Evolutionary conservation across 2,888 invertebrate species (phyloP).

Genomic region (Thera britannica): DNA sequence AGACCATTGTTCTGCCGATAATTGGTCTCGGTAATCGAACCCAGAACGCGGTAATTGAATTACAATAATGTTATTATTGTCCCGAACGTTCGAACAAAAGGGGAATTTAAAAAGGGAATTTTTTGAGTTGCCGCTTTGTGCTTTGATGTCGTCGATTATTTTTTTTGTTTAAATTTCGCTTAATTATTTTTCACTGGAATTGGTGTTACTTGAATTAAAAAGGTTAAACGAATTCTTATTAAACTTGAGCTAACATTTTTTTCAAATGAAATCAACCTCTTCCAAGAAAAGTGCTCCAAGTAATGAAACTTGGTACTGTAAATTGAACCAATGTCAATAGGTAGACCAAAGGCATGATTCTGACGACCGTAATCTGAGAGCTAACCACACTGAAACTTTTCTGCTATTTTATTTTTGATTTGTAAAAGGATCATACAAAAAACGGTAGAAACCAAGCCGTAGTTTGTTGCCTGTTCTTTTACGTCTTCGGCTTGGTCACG

Average conservation of each 20-base stretch:
- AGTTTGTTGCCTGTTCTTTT: too few relatives aligned
- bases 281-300: too few relatives aligned
- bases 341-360: too few relatives aligned
- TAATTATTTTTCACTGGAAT: not conserved
- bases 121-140: conserved; percentile 22
- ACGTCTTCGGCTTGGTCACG: too few relatives aligned
- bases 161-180: conserved; percentile 6
- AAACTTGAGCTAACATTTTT: not conserved
- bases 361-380: too few relatives aligned
- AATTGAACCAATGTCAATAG: too few relatives aligned
- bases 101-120: conserved; percentile 37
- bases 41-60: conserved; percentile 53
- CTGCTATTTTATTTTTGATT: too few relatives aligned
- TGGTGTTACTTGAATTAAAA: not conserved
- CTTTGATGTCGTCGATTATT: conserved; percentile 20
- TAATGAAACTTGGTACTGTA: too few relatives aligned
- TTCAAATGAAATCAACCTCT: too few relatives aligned
- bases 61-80: conserved; percentile 56
- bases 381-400: too few relatives aligned
- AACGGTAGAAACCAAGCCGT: too few relatives aligned
- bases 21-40: conserved; percentile 54
- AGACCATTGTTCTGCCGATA: conserved; percentile 51
- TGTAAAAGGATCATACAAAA: too few relatives aligned
- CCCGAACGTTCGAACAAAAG: conserved; percentile 43
- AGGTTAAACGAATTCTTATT: not conserved